These are phyloP conservation scores for Pheosia gnoma DNA, from an alignment of 2,888 invertebrate genomes.

Conservation along the genomic window DNA sequence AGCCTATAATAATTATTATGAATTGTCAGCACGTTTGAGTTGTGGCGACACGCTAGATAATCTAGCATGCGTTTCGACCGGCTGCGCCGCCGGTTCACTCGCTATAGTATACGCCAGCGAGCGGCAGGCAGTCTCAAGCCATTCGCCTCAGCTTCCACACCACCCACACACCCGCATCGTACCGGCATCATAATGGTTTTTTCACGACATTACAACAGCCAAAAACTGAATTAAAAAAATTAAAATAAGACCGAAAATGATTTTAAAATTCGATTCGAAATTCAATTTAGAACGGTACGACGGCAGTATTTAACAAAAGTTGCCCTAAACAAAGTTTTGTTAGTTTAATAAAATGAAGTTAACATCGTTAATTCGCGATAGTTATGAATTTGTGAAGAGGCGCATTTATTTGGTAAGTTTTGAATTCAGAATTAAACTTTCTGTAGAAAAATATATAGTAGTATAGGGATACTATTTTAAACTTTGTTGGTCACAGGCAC, in stretches of 20 bases:
- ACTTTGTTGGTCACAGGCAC: neutral
- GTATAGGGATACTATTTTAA: too few species aligned
- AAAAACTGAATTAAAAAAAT: slow-evolving; percentile 26
- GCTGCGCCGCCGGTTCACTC: slow-evolving; percentile 27
- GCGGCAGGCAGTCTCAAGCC: slow-evolving; percentile 51
- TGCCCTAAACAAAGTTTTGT: slow-evolving; percentile 11
- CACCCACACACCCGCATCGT: slow-evolving; percentile 24
- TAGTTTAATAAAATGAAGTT: slow-evolving; percentile 49
- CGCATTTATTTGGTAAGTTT: slow-evolving; percentile 69
- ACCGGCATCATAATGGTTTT: slow-evolving; percentile 26
- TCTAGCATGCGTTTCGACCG: neutral
- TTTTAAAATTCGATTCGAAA: slow-evolving; percentile 16
- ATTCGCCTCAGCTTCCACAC: slow-evolving; percentile 31
- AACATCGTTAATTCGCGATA: slow-evolving; percentile 48
- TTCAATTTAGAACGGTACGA: slow-evolving; percentile 16
- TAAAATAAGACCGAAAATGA: slow-evolving; percentile 29
- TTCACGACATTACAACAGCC: slow-evolving; percentile 7
- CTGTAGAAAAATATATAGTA: too few species aligned
- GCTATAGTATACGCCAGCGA: slow-evolving; percentile 8
- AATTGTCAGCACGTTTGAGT: too few species aligned
- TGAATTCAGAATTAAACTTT: too few species aligned
- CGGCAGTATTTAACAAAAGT: too few species aligned
- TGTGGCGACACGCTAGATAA: too few species aligned
- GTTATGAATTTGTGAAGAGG: slow-evolving; percentile 54
- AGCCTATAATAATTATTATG: too few species aligned